Evolutionary conservation across 2,888 invertebrate species (phyloP).

Genomic region (Zelleria hepariella): DNA sequence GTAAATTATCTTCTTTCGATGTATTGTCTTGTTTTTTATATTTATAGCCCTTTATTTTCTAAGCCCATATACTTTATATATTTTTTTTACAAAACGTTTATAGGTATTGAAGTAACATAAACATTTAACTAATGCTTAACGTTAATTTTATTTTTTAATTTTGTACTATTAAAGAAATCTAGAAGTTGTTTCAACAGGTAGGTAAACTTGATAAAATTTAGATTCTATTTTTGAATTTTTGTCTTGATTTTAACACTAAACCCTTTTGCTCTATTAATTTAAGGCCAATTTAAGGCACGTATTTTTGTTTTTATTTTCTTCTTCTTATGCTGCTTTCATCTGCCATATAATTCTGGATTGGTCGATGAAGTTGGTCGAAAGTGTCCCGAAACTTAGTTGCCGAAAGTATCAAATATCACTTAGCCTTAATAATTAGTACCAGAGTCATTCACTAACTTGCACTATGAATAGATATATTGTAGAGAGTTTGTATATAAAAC

Average conservation of each 20-base stretch:
- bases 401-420: conserved; percentile 65
- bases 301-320: conserved; percentile 28
- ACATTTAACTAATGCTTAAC: conserved; percentile 66
- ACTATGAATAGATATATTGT: conserved; percentile 55
- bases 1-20: conserved; percentile 16
- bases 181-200: conserved; percentile 65
- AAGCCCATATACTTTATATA: conserved; percentile 52
- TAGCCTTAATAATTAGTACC: conserved; percentile 62
- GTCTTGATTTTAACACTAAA: conserved; percentile 51
- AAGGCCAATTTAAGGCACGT: conserved; percentile 74
- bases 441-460: conserved; percentile 63
- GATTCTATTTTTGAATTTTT: conserved; percentile 42
- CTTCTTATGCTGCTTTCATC: conserved; percentile 50
- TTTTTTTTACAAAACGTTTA: conserved; percentile 53
- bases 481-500: conserved; percentile 69
- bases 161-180: conserved; percentile 71
- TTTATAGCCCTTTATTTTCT: conserved; percentile 36
- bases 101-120: conserved; percentile 66
- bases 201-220: conserved; percentile 64
- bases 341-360: conserved; percentile 50
- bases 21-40: conserved; percentile 43
- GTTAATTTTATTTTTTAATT: conserved; percentile 65
- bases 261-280: conserved; percentile 64
- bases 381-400: conserved; percentile 53
- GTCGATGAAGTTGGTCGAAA: conserved; percentile 67